phyloP scores from a whole-genome alignment of 92 coral and sea anemone species.

The Epizoanthus stellaris region DNA sequence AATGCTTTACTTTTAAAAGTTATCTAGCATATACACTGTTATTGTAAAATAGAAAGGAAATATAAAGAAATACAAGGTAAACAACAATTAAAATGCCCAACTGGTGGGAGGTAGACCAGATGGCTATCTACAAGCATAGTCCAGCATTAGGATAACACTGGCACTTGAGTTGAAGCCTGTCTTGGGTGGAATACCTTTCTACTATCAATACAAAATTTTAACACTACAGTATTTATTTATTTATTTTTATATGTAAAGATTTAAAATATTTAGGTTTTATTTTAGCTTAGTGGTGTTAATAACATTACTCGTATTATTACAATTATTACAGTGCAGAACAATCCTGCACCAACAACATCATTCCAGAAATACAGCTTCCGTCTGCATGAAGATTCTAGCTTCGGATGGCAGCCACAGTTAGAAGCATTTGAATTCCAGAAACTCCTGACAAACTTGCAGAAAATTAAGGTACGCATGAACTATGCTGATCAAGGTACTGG shows the following conservation, averaged over 20 bases:
- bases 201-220: no score
- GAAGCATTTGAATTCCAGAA: slow-evolving; percentile 88
- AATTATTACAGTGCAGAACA: slow-evolving; percentile 61
- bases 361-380: slow-evolving; percentile 87
- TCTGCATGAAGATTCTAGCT: slow-evolving; percentile 89
- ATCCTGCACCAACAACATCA: slow-evolving; percentile 75
- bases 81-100: no score
- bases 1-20: no score
- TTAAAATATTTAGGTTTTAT: not conserved
- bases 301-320: not conserved
- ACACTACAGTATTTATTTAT: not conserved
- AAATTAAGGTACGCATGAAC: slow-evolving; percentile 79
- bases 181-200: no score
- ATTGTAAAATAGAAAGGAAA: no score
- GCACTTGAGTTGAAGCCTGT: no score
- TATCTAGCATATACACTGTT: no score
- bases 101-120: no score
- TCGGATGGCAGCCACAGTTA: slow-evolving; percentile 90
- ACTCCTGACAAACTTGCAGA: slow-evolving; percentile 69
- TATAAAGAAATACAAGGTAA: no score
- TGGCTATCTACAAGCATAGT: no score
- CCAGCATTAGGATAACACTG: no score
- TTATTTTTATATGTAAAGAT: no score
- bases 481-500: slow-evolving; percentile 99
- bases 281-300: not conserved